phyloP scores from a whole-genome alignment of 2,888 invertebrate genomes.

The Drosophila algonquin region DNA sequence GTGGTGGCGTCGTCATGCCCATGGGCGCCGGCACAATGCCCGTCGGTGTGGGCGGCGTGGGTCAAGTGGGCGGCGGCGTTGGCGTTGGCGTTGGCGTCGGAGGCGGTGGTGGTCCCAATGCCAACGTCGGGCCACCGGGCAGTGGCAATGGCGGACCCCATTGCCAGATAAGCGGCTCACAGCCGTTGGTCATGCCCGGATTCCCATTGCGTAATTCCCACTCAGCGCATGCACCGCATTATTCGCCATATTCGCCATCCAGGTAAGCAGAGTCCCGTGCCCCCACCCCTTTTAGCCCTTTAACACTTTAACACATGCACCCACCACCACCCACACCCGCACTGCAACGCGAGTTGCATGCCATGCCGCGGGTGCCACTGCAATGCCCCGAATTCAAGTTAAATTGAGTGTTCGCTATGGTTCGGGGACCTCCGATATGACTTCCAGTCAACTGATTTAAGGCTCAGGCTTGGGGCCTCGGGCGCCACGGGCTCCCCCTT shows the following conservation, averaged over 20 bases:
- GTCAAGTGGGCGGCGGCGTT: conserved; percentile 63
- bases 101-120: conserved; percentile 45
- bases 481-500: neutral
- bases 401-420: conserved; percentile 28
- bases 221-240: conserved; percentile 89
- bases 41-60: conserved; percentile 72
- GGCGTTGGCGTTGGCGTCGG: conserved; percentile 61
- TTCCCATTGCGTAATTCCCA: conserved; percentile 90
- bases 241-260: conserved; percentile 95
- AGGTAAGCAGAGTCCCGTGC: conserved; percentile 84
- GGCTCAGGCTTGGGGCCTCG: neutral
- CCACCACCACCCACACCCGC: neutral
- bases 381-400: conserved; percentile 28
- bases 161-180: conserved; percentile 88
- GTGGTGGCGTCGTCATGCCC: conserved; percentile 71
- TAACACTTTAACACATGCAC: neutral
- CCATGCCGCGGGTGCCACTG: conserved; percentile 3
- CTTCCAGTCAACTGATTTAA: conserved; percentile 38
- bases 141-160: conserved; percentile 85
- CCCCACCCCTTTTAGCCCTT: neutral
- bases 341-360: neutral
- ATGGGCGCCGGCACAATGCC: conserved; percentile 76
- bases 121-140: conserved; percentile 46
- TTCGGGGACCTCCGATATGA: conserved; percentile 14
- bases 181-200: conserved; percentile 94